Percentiles rank a stretch among this genome's conserved stretches.
phyloP scores from a whole-genome alignment of 1,140 invertebrate genomes.

The Phenacoccus solenopsis region DNA sequence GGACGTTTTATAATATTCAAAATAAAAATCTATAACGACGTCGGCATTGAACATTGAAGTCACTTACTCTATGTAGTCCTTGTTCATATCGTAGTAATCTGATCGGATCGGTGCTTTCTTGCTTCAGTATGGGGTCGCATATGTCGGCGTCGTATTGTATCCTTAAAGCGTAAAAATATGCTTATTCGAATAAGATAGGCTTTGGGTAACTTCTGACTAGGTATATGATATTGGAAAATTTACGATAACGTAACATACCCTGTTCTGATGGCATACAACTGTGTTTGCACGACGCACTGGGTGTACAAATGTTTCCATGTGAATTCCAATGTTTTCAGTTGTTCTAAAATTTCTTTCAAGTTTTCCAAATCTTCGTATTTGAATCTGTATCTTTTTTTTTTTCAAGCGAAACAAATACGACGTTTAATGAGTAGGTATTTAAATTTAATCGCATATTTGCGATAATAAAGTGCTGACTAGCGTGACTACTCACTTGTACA shows the following conservation, averaged over 20 bases:
- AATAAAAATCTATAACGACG: too few species aligned
- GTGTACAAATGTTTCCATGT: background rate
- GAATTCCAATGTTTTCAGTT: background rate
- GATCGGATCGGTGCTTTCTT: background rate
- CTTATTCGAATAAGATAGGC: too few species aligned
- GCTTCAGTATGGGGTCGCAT: background rate
- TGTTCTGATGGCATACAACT: background rate
- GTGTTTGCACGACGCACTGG: background rate
- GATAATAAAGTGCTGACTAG: too few species aligned
- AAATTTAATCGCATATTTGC: too few species aligned
- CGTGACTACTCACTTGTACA: background rate
- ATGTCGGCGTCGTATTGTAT: background rate
- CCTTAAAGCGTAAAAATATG: background rate
- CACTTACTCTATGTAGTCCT: too few species aligned
- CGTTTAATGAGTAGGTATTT: too few species aligned
- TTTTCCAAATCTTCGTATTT: background rate
- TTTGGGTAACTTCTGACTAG: too few species aligned
- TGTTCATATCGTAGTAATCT: background rate
- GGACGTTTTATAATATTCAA: too few species aligned
- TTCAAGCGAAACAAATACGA: too few species aligned
- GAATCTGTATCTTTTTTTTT: background rate
- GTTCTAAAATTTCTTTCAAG: background rate
- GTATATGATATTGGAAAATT: background rate
- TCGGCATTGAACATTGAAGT: too few species aligned
- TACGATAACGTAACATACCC: background rate